Evolutionary conservation across 2,888 invertebrate genomes (phyloP).

Genomic region (Gymnocheta viridis): DNA sequence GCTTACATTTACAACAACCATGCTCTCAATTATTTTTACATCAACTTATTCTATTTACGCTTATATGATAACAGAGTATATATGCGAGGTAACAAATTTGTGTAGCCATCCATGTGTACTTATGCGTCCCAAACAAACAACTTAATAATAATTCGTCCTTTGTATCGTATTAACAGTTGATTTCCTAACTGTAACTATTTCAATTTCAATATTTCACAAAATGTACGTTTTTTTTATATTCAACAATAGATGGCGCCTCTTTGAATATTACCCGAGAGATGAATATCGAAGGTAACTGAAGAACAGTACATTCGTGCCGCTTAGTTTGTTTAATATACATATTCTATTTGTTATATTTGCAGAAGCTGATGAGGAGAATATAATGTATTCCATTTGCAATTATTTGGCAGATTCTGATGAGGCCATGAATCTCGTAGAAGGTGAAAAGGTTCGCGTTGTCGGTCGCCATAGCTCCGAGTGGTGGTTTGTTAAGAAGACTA

Average conservation of each 20-base stretch:
- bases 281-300: constrained; percentile 83
- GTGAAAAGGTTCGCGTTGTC: constrained; percentile 92
- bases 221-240: constrained; percentile 22
- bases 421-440: constrained; percentile 94
- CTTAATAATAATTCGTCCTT: constrained; percentile 6
- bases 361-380: constrained; percentile 86
- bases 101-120: constrained; percentile 46
- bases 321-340: not conserved
- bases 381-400: constrained; percentile 91
- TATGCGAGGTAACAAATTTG: constrained; percentile 78
- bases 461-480: constrained; percentile 93
- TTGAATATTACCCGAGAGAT: constrained; percentile 88
- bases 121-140: constrained; percentile 39
- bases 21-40: constrained; percentile 20
- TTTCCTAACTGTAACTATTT: not conserved
- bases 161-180: constrained; percentile 41
- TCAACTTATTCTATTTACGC: constrained; percentile 70
- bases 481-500: constrained; percentile 95
- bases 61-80: constrained; percentile 82
- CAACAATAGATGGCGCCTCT: constrained; percentile 86
- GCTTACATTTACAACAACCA: constrained; percentile 32
- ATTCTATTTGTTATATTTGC: constrained; percentile 9
- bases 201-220: not conserved
- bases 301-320: not conserved
- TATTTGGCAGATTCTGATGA: constrained; percentile 94